Base-by-base conservation (phyloP, 2,113 vertebrate genomes). In the Aviceda subcristata region DNA sequence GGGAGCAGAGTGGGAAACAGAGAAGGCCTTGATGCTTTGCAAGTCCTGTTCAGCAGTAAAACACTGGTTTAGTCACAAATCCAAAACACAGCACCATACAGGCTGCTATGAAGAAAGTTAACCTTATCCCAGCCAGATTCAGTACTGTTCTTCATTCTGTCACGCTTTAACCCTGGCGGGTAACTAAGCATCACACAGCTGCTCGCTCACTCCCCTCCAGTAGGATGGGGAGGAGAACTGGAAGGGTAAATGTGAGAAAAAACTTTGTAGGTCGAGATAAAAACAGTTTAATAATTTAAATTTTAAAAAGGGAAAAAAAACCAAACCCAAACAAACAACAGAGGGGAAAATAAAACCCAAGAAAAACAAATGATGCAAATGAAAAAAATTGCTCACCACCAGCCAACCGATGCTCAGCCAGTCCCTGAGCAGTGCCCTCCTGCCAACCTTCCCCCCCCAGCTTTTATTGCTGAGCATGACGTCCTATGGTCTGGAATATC, bases 181-280 rank as follows among this genome's bases (percentile, higher is more conserved):
- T 4, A 30, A 24, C 41, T 12, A n/a, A 57, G 15, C 9, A 55
- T 50, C 57, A 18, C 1, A 3, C 14, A 62, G 34, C 12, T 6
- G 3, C 34, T 32, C 0, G 0, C 15, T 71, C 22, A 4, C 19
- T 56, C 17, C 4, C 10, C 5, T 2, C 11, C 3, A 4, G 5
- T 48, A 18, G 7, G 6, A 66, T 43, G 6, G 7, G 24, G 12
- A 3, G 4, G 13, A 53, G 20, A 83, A 84, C 2, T 36, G 11
- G 45, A 84, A 18, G 21, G 14, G 15, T 9, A 80, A 84, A 80
- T 66, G 6, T 43, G 30, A 63, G 34, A 67, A 80, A 71, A 60
- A 51, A 0, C 0, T 32, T 46, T 8, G 2, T 29, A 7, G 29
- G 14, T 23, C 56, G 12, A 53, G 38, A 51, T 15, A 53, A 72